Percentiles rank a stretch among this genome's conserved stretches.
Conservation (phyloP, 2,888 invertebrate genomes). For the Chalcosyrphus nemorum region DNA sequence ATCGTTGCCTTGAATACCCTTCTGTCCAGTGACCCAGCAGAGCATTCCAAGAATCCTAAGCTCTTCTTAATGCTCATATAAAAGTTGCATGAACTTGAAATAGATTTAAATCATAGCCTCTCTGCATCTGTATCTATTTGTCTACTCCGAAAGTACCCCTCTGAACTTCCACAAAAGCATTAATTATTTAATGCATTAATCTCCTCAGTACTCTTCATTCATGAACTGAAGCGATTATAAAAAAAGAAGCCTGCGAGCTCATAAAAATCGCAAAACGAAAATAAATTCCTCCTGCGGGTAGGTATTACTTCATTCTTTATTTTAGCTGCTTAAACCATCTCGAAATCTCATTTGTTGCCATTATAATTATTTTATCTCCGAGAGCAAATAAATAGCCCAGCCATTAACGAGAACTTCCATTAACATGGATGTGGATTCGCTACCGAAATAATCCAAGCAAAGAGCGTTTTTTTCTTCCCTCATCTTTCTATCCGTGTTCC, state of each 20-base stretch:
- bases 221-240: not conserved
- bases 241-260: not conserved
- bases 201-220: not conserved
- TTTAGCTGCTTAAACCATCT: conserved; percentile 12
- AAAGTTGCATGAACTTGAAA: too few relatives aligned
- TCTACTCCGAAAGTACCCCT: not conserved
- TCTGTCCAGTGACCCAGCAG: too few relatives aligned
- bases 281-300: not conserved
- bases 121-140: too few relatives aligned
- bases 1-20: too few relatives aligned
- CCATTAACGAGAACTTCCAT: conserved; percentile 51
- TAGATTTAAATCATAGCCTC: too few relatives aligned
- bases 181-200: not conserved
- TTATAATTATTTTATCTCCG: conserved; percentile 43
- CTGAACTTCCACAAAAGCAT: not conserved
- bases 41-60: too few relatives aligned
- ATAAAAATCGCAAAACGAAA: not conserved
- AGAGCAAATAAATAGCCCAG: conserved; percentile 24
- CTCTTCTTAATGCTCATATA: too few relatives aligned
- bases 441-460: conserved; percentile 17
- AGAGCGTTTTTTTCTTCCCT: conserved; percentile 9
- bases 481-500: conserved; percentile 19
- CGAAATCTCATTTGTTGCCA: conserved; percentile 12
- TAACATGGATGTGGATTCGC: conserved; percentile 34
- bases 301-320: conserved; percentile 44